Conservation (phyloP, 2,888 invertebrate species). For the Zaprionus obscuricornis region DNA sequence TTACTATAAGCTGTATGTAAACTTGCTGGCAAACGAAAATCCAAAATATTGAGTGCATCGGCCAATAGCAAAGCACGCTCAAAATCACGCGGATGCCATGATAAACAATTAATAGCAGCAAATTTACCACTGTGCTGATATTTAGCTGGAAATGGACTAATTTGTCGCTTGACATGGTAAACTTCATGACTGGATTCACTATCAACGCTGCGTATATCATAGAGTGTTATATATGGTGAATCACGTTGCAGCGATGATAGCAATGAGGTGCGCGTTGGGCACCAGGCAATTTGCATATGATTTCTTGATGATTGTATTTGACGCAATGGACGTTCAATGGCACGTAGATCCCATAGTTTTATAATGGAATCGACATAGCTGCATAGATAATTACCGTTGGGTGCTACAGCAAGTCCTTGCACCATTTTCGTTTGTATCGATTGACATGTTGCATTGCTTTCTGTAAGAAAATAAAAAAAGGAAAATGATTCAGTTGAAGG, state of each 20-base stretch:
- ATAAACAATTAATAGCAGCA: constrained; percentile 87
- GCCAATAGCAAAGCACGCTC: constrained; percentile 81
- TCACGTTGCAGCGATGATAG: constrained; percentile 93
- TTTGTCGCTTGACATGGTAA: constrained; percentile 89
- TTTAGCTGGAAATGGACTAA: constrained; percentile 82
- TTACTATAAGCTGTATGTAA: constrained; percentile 81
- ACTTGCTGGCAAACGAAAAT: constrained; percentile 80
- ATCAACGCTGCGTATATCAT: constrained; percentile 92
- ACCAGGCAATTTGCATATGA: constrained; percentile 91
- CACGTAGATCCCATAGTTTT: constrained; percentile 94
- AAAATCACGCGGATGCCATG: constrained; percentile 93
- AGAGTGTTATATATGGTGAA: constrained; percentile 89
- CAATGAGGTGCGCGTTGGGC: constrained; percentile 92
- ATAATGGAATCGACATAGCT: constrained; percentile 92
- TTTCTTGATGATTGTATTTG: constrained; percentile 86
- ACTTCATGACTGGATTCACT: constrained; percentile 90
- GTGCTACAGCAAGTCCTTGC: constrained; percentile 91
- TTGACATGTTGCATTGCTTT: constrained; percentile 86
- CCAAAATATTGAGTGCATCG: constrained; percentile 78
- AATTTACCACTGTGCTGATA: constrained; percentile 72
- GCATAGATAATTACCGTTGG: constrained; percentile 91
- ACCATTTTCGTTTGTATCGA: constrained; percentile 88
- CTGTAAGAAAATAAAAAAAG: constrained; percentile 83
- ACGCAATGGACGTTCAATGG: constrained; percentile 92
- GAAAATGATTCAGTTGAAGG: not conserved